These are phyloP conservation scores for Dendrolimus punctatus DNA, from an alignment of 1,140 invertebrate species.

Conservation along the genomic window DNA sequence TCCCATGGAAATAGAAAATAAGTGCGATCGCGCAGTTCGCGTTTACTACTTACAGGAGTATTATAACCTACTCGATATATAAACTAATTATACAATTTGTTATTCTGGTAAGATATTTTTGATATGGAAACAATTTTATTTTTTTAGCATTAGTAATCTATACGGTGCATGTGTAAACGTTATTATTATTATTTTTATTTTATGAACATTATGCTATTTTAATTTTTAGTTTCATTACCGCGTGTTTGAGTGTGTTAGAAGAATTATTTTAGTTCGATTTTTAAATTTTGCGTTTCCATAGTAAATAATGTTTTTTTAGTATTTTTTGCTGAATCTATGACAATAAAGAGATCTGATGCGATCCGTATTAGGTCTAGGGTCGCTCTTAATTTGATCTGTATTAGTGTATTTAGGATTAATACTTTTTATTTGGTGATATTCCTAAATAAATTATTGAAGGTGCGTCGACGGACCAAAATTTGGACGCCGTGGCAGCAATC, in stretches of 20 bases:
- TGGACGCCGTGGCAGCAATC: constrained; percentile 19
- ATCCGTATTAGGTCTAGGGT: constrained; percentile 27
- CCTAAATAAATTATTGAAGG: constrained; percentile 56
- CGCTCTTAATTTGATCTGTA: constrained; percentile 57
- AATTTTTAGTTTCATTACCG: constrained; percentile 59
- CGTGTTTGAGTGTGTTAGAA: constrained; percentile 69
- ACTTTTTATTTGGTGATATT: constrained; percentile 57
- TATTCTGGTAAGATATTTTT: constrained; percentile 69
- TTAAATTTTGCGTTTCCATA: constrained; percentile 63
- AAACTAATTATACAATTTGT: constrained; percentile 67
- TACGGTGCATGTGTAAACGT: constrained; percentile 67
- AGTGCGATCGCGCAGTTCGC: constrained; percentile 20
- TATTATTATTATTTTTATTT: constrained; percentile 37
- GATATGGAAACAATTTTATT: constrained; percentile 66
- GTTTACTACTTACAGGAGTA: constrained; percentile 55
- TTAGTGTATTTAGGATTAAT: constrained; percentile 53
- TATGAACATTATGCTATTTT: constrained; percentile 65
- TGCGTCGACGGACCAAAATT: constrained; percentile 34
- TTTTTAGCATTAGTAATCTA: constrained; percentile 63
- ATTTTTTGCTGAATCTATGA: constrained; percentile 65
- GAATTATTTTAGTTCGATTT: constrained; percentile 70
- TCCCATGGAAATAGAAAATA: too few species aligned
- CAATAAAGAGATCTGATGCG: constrained; percentile 64
- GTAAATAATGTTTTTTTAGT: constrained; percentile 57
- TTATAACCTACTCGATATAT: constrained; percentile 59